Base-by-base conservation (phyloP, 2,888 invertebrate genomes). In the Myopa tessellatipennis region DNA sequence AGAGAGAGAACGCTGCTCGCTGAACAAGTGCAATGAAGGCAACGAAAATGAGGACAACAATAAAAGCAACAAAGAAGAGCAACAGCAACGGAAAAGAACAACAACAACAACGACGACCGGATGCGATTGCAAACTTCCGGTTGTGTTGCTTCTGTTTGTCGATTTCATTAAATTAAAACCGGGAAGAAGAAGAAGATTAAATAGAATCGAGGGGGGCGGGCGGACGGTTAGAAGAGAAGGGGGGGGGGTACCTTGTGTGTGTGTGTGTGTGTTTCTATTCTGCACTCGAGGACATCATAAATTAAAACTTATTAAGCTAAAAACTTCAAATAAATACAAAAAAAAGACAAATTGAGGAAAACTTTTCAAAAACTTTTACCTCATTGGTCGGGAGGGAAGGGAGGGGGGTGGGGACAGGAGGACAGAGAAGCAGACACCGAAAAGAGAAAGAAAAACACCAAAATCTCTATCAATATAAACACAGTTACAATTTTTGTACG, bases 61-160 rank as follows among this genome's bases (percentile, higher is more conserved):
- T 14, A 2, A 36, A 26, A 26, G 7, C n/a, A 58, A 70, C 5
- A 70, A 58, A 58, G 36, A 71, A 71, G n/a, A 68, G 26, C 6
- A 45, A 68, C 16, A n/a, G 50, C 40, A n/a, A 68, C n/a, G 1
- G 45, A 45, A 45, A 45, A 45, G 40, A 50, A 40, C 10, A n/a
- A 36, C 58, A 58, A 71, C 55, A 36, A 3, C 38, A 52, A 58
- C 36, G 52, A 16, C 52, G 61, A 50, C 74, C 74, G 74, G 74
- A 74, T 74, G 74, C 63, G 74, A 63, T 63, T 45, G 73, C 40
- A 74, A 45, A 63, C 73, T 74, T 74, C 61, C 73, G 73, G 40
- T 61, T 63, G 34, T 63, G 18, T 74, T 63, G 61, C 50, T 26
- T 45, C 18, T 74, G 45, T 74, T 45, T 50, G 52, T 63, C n/a